phyloP scores from a whole-genome alignment of 2,113 vertebrate species.

The Struthio camelus region DNA sequence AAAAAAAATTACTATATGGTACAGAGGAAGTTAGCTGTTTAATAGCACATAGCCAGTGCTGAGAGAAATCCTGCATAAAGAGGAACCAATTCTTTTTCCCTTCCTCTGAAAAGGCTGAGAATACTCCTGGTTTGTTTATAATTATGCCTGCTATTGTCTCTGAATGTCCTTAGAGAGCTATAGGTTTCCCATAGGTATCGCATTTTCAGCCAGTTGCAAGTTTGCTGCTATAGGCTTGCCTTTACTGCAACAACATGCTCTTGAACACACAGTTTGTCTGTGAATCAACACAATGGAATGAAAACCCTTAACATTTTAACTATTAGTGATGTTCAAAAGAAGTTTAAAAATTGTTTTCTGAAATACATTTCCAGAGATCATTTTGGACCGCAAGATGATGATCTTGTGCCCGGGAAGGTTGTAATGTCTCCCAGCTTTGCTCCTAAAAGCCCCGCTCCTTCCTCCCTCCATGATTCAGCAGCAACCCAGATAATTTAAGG shows the following conservation, averaged over 20 bases:
- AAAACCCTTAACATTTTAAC: background rate
- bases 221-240: background rate
- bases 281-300: background rate
- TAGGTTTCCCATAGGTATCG: rapidly evolving
- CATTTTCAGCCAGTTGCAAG: background rate
- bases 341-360: background rate
- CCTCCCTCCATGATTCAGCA: background rate
- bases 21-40: background rate
- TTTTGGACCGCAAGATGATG: background rate
- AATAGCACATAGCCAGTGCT: background rate
- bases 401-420: background rate
- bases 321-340: background rate
- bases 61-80: background rate
- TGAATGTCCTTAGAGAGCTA: background rate
- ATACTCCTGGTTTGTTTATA: background rate
- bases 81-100: rapidly evolving
- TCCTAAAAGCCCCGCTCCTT: background rate
- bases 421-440: background rate
- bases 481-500: background rate
- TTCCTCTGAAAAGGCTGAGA: background rate
- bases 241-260: background rate
- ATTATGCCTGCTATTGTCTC: background rate
- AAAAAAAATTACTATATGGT: background rate
- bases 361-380: background rate
- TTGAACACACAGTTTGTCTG: background rate